These are phyloP conservation scores for Trichopoda pennipes DNA, from an alignment of 2,888 invertebrate species.

Conservation along the genomic window DNA sequence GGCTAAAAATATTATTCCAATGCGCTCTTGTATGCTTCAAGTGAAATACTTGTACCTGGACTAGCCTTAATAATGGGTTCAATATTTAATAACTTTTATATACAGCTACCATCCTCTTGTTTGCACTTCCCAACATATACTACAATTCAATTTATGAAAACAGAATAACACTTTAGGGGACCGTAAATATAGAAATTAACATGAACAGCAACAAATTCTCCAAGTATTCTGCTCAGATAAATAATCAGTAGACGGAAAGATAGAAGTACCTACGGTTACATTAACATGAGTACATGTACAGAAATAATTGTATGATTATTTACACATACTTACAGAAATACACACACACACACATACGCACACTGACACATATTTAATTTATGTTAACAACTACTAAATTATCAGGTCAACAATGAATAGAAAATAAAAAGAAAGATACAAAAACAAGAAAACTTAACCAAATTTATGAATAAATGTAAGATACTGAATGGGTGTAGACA, in stretches of 20 bases:
- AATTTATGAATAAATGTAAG: not conserved
- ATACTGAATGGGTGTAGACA: slow-evolving; percentile 10
- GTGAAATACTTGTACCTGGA: too few relatives aligned
- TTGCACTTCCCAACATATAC: not conserved
- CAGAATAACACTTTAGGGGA: slow-evolving; percentile 44
- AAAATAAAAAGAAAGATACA: slow-evolving; percentile 35
- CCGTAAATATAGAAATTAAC: slow-evolving; percentile 54
- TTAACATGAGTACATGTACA: not conserved
- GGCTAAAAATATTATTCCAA: not conserved
- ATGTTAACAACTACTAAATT: slow-evolving; percentile 49
- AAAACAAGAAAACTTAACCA: not conserved
- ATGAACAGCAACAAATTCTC: slow-evolving; percentile 46
- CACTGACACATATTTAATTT: slow-evolving; percentile 19
- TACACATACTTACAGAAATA: slow-evolving; percentile 18
- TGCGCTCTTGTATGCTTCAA: not conserved
- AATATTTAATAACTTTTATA: not conserved
- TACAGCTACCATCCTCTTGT: not conserved
- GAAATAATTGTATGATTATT: not conserved
- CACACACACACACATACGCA: too few relatives aligned
- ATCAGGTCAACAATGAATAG: slow-evolving; percentile 63
- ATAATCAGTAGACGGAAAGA: slow-evolving; percentile 14
- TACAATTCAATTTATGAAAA: not conserved
- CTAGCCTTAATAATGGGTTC: too few relatives aligned
- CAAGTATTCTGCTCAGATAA: slow-evolving; percentile 34
- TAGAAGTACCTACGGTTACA: not conserved